Percentiles rank a stretch among this genome's conserved stretches.
phyloP scores from a whole-genome alignment of 1,140 invertebrate species.

The Trichomalopsis sarcophagae region DNA sequence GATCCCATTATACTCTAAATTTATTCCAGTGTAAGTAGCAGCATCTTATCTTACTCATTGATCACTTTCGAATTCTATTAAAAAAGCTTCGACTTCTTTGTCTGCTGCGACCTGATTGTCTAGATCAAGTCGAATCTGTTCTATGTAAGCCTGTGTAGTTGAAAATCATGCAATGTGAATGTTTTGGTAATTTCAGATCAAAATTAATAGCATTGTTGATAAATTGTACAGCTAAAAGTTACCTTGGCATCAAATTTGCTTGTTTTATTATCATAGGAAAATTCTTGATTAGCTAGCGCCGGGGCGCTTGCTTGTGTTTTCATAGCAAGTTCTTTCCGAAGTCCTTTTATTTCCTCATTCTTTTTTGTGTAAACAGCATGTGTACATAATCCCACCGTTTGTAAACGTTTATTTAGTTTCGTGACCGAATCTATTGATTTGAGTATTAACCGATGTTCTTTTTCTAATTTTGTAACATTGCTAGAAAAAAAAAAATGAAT shows the following conservation, averaged over 20 bases:
- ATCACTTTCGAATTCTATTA: constrained; percentile 29
- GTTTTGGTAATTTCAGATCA: too few species aligned
- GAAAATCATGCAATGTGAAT: background rate
- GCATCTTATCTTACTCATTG: background rate
- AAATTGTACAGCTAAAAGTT: background rate
- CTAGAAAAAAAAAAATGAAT: constrained; percentile 59
- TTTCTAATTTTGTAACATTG: constrained; percentile 63
- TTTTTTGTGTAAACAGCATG: constrained; percentile 60
- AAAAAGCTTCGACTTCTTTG: constrained; percentile 37
- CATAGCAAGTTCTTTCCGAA: constrained; percentile 52
- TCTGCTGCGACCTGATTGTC: constrained; percentile 36
- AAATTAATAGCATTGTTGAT: background rate
- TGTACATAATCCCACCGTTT: constrained; percentile 59
- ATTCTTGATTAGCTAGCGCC: constrained; percentile 3
- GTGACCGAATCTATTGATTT: constrained; percentile 58
- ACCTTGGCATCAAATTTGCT: constrained; percentile 33
- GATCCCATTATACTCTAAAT: constrained; percentile 7
- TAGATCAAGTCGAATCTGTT: constrained; percentile 30
- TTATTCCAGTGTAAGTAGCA: background rate
- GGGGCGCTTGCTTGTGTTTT: background rate
- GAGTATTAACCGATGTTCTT: constrained; percentile 63
- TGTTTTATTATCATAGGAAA: background rate
- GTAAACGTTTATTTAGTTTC: constrained; percentile 64
- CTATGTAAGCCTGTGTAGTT: background rate
- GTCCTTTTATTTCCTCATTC: constrained; percentile 55